Percentiles rank a stretch among this genome's conserved stretches.
Conservation (phyloP, 2,113 vertebrate genomes). For the Zosterops pallidus region DNA sequence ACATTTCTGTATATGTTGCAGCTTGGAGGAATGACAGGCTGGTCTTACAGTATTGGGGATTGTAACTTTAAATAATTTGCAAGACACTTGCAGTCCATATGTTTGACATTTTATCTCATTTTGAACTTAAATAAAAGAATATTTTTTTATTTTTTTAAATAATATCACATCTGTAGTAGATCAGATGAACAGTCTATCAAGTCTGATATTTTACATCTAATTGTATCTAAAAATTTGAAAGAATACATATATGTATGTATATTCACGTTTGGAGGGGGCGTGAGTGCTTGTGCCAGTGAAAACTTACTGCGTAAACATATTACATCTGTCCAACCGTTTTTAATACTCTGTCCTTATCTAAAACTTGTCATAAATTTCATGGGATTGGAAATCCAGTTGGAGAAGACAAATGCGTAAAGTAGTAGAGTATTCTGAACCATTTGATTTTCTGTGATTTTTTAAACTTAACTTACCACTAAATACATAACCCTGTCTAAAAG, state of each 20-base stretch:
- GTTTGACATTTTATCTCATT: background rate
- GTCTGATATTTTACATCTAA: background rate
- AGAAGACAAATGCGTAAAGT: background rate
- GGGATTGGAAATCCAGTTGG: background rate
- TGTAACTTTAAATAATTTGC: background rate
- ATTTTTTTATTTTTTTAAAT: background rate
- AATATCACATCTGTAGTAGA: background rate
- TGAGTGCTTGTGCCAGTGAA: background rate
- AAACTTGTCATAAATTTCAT: background rate
- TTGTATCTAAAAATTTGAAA: background rate
- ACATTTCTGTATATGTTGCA: background rate
- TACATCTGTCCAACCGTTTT: background rate
- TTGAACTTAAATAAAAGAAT: background rate
- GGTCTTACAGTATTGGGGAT: background rate
- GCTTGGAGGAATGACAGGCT: background rate
- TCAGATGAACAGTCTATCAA: background rate
- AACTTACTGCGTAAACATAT: background rate
- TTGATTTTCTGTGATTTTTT: background rate
- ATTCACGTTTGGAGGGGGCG: accelerated
- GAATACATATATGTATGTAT: accelerated
- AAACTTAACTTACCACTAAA: background rate
- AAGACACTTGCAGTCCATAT: background rate
- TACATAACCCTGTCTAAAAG: background rate
- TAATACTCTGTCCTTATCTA: background rate
- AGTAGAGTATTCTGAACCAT: background rate